Evolutionary conservation across 1,140 invertebrate genomes (phyloP).

Genomic region (Galleria mellonella): DNA sequence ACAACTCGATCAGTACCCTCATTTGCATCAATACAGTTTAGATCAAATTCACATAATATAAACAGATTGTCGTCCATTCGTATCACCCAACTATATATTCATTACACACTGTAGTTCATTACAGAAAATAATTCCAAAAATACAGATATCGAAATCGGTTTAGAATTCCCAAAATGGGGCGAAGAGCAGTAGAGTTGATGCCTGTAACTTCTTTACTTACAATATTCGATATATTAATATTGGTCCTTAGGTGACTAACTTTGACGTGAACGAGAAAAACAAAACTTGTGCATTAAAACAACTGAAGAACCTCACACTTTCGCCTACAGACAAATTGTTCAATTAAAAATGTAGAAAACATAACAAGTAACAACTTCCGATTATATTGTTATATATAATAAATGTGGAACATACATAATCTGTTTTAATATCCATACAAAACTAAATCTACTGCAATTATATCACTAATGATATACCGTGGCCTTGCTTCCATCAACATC

Average conservation of each 20-base stretch:
- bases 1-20: conserved; percentile 13
- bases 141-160: not conserved
- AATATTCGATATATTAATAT: conserved; percentile 15
- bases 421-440: conserved; percentile 27
- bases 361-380: conserved; percentile 34
- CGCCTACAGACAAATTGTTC: conserved; percentile 9
- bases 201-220: conserved; percentile 4
- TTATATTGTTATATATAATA: conserved; percentile 11
- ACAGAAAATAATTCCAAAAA: conserved; percentile 3
- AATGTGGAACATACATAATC: conserved; percentile 22
- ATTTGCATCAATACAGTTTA: conserved; percentile 12
- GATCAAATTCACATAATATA: too few relatives aligned
- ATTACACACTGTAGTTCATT: not conserved
- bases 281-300: conserved; percentile 11
- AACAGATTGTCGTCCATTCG: too few relatives aligned
- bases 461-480: conserved; percentile 19
- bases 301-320: conserved; percentile 10
- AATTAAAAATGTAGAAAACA: conserved; percentile 38
- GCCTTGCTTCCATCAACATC: conserved; percentile 25
- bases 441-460: conserved; percentile 24
- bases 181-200: not conserved
- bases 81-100: too few relatives aligned
- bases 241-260: conserved; percentile 13
- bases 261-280: conserved; percentile 1
- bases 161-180: not conserved